phyloP scores from a whole-genome alignment of 2,888 invertebrate species.

The Syrphus vitripennis region DNA sequence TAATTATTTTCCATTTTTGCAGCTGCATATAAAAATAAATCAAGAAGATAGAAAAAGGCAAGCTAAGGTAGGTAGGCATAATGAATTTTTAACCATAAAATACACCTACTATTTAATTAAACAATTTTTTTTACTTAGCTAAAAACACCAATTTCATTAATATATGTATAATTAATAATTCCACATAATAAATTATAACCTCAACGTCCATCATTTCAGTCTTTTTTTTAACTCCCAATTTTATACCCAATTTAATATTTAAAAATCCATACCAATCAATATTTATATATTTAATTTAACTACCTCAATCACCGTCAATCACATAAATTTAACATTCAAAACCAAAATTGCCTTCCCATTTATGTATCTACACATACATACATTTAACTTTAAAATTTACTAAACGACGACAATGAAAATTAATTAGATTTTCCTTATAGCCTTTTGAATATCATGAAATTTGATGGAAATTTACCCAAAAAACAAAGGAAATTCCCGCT shows the following conservation, averaged over 20 bases:
- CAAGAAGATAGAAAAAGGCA: too few species aligned
- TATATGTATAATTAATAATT: neutral
- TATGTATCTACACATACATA: too few species aligned
- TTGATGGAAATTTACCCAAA: neutral
- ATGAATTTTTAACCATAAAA: neutral
- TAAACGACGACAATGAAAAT: conserved; percentile 1
- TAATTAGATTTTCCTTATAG: conserved; percentile 39
- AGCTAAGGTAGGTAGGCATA: too few species aligned
- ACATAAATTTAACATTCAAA: conserved; percentile 2
- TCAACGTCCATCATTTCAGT: neutral
- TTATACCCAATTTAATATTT: neutral
- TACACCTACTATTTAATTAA: neutral
- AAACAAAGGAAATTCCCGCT: neutral
- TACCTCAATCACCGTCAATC: conserved; percentile 9
- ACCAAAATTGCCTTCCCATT: neutral
- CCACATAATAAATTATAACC: neutral
- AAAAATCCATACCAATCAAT: neutral
- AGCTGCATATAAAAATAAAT: too few species aligned
- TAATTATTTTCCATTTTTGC: too few species aligned
- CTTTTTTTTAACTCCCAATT: neutral
- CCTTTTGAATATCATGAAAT: conserved; percentile 37
- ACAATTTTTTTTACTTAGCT: neutral
- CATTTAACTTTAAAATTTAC: neutral
- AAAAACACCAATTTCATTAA: neutral
- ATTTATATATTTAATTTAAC: neutral